phyloP scores from a whole-genome alignment of 1,140 invertebrate genomes.

The Battus philenor region DNA sequence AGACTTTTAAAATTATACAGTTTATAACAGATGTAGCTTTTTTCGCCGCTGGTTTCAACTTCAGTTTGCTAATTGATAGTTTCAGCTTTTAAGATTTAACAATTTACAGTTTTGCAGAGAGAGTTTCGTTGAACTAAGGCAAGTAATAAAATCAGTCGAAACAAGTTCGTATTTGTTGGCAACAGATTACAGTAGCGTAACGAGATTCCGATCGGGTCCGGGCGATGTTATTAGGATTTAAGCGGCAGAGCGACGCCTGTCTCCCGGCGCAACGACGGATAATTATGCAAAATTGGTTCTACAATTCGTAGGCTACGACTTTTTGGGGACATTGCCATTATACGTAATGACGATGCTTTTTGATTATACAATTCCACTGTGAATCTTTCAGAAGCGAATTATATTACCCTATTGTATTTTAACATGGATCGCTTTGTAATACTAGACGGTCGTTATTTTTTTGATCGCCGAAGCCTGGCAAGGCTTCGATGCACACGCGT shows the following conservation, averaged over 20 bases:
- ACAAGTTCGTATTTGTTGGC: constrained; percentile 48
- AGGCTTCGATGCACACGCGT: constrained; percentile 51
- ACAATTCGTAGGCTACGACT: constrained; percentile 65
- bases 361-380: constrained; percentile 69
- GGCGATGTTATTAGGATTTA: constrained; percentile 70
- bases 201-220: constrained; percentile 67
- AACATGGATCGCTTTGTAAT: constrained; percentile 29
- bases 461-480: constrained; percentile 54
- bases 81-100: too few relatives aligned
- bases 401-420: constrained; percentile 26
- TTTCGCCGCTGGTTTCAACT: too few relatives aligned
- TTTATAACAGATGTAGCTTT: too few relatives aligned
- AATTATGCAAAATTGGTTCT: constrained; percentile 75
- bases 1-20: too few relatives aligned
- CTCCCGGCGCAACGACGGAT: constrained; percentile 58
- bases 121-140: too few relatives aligned
- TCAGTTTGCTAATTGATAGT: too few relatives aligned
- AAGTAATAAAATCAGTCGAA: too few relatives aligned
- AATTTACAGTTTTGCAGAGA: too few relatives aligned
- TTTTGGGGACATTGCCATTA: constrained; percentile 71
- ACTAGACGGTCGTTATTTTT: constrained; percentile 40
- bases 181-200: constrained; percentile 65
- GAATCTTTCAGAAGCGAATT: constrained; percentile 49
- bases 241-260: constrained; percentile 57
- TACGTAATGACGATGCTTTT: constrained; percentile 65